Evolutionary conservation across 2,797 vertebrate species (phyloP).

Genomic region (Argya squamiceps): DNA sequence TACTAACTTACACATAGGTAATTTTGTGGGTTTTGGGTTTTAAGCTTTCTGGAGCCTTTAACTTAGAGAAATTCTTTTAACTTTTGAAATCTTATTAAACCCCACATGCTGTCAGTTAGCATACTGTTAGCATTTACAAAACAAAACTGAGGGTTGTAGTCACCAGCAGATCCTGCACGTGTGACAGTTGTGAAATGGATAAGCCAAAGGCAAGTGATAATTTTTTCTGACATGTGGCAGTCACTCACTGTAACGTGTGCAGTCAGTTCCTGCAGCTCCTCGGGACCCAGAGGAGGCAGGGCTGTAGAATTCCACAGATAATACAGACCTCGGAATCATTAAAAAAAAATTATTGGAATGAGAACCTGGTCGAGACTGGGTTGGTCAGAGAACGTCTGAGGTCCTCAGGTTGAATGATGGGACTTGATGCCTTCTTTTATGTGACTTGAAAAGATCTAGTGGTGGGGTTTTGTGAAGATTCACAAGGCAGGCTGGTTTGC

Average conservation of each 20-base stretch:
- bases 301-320: neutral
- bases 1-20: neutral
- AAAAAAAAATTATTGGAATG: neutral
- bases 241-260: neutral
- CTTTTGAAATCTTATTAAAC: neutral
- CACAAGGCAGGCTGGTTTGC: neutral
- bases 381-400: neutral
- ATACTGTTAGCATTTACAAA: neutral
- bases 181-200: neutral
- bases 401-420: neutral
- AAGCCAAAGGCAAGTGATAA: slow-evolving; percentile 3
- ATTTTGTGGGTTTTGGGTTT: neutral
- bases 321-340: neutral
- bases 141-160: neutral
- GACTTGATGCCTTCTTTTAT: neutral
- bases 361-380: neutral
- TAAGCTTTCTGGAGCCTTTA: neutral
- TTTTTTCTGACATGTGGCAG: slow-evolving; percentile 36
- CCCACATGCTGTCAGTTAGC: neutral
- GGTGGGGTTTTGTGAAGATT: neutral
- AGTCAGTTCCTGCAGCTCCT: neutral
- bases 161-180: neutral
- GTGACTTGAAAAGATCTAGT: neutral
- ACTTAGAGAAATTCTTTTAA: neutral
- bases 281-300: neutral